A percentile compares a stretch with the other conserved stretches of the same genome.
These are phyloP conservation scores for Drosophila antonietae DNA, from an alignment of 2,888 invertebrate genomes.

Conservation along the genomic window DNA sequence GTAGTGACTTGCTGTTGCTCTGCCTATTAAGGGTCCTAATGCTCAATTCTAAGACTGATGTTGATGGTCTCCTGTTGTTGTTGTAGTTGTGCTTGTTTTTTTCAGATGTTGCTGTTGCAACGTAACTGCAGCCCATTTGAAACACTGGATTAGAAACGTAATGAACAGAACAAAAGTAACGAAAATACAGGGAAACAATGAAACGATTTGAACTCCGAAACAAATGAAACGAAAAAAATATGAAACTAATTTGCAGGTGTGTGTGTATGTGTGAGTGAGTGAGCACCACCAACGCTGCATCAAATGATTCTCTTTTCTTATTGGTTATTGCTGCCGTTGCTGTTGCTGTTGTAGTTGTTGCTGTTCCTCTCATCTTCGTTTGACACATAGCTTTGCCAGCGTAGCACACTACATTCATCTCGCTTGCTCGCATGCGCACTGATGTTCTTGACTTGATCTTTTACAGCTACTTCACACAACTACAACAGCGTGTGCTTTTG, in stretches of 20 bases:
- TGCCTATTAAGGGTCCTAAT: neutral
- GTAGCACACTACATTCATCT: neutral
- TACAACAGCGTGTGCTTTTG: constrained; percentile 1
- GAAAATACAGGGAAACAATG: constrained; percentile 37
- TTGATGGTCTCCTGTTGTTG: neutral
- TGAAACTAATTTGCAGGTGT: constrained; percentile 19
- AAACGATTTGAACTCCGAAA: constrained; percentile 51
- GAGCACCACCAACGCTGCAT: constrained; percentile 27
- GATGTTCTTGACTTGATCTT: neutral
- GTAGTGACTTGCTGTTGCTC: constrained; percentile 19
- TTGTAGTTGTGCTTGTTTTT: constrained; percentile 6
- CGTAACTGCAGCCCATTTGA: constrained; percentile 41
- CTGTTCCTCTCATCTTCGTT: constrained; percentile 1
- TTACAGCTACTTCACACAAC: neutral
- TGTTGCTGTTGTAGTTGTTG: neutral
- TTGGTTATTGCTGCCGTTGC: neutral
- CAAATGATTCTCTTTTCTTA: neutral
- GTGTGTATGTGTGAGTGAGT: neutral
- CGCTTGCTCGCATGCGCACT: constrained; percentile 3
- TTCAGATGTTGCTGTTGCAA: constrained; percentile 2
- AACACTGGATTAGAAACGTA: constrained; percentile 25
- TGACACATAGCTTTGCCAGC: neutral
- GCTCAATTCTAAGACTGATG: neutral
- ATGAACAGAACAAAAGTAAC: constrained; percentile 37
- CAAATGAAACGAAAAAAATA: constrained; percentile 28